These are phyloP conservation scores for Enteromius thamalakanensis DNA, from an alignment of 2,797 vertebrate species.

Conservation along the genomic window DNA sequence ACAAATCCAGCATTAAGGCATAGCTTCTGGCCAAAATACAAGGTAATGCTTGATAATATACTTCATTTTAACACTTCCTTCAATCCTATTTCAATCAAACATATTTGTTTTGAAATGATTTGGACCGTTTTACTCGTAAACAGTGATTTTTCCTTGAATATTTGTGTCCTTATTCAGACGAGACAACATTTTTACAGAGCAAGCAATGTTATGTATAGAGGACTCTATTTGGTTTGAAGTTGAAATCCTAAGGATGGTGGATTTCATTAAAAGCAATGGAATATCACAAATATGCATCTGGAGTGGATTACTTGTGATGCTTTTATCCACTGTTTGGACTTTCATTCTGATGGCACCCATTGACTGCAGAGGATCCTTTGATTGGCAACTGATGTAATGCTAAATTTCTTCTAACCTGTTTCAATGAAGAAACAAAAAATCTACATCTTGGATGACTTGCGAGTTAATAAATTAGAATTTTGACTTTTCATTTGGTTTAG, in stretches of 20 bases:
- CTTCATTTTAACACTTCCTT: neutral
- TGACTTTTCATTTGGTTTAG: neutral
- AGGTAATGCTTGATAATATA: neutral
- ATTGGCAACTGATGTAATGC: neutral
- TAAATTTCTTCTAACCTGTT: neutral
- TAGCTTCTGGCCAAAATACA: neutral
- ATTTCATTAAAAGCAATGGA: neutral
- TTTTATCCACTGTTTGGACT: neutral
- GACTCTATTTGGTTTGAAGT: neutral
- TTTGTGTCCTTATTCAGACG: no score
- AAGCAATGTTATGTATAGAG: no score
- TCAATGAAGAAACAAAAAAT: neutral
- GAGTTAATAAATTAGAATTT: neutral
- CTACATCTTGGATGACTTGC: neutral
- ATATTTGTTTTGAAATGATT: neutral
- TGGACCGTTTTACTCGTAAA: no score
- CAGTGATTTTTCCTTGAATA: no score
- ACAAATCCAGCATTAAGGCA: neutral
- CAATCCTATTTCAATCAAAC: no score
- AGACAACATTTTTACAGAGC: no score
- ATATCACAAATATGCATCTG: neutral
- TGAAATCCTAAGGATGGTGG: no score
- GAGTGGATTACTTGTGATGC: neutral
- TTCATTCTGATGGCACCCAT: neutral
- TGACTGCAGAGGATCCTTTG: neutral